A percentile compares a stretch with the other conserved stretches of the same genome.
Conservation (phyloP, 2,888 invertebrate species). For the Nephrotoma guestfalica region DNA sequence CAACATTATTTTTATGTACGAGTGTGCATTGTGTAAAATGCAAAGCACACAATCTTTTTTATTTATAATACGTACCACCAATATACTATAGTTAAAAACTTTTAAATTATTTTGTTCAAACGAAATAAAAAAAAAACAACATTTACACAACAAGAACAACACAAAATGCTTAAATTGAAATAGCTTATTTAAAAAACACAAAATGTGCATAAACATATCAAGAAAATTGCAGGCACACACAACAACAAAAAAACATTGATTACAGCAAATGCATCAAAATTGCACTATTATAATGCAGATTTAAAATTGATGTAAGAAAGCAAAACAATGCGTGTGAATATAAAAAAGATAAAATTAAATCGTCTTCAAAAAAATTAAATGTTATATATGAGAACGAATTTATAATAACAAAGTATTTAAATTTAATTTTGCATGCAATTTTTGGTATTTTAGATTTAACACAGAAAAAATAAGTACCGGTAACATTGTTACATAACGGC, state of each 20-base stretch:
- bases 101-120: not conserved
- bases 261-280: not conserved
- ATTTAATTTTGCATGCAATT: not conserved
- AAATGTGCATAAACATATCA: not conserved
- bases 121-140: not conserved
- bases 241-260: not conserved
- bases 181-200: not conserved
- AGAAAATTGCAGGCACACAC: not conserved
- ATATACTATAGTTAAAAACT: not conserved
- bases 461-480: no score
- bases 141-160: no score
- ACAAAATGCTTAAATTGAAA: not conserved
- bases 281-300: not conserved
- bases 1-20: not conserved
- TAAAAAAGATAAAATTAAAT: not conserved
- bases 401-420: not conserved
- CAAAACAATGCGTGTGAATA: not conserved
- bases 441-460: not conserved
- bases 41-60: no score
- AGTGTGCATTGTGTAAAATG: no score
- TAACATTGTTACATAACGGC: no score
- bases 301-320: not conserved
- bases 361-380: not conserved
- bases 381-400: not conserved
- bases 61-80: no score